Evolutionary conservation across 2,888 invertebrate genomes (phyloP), one percentile per base, ranked within the genome.

Genomic region (Pachymerium ferrugineum): DNA sequence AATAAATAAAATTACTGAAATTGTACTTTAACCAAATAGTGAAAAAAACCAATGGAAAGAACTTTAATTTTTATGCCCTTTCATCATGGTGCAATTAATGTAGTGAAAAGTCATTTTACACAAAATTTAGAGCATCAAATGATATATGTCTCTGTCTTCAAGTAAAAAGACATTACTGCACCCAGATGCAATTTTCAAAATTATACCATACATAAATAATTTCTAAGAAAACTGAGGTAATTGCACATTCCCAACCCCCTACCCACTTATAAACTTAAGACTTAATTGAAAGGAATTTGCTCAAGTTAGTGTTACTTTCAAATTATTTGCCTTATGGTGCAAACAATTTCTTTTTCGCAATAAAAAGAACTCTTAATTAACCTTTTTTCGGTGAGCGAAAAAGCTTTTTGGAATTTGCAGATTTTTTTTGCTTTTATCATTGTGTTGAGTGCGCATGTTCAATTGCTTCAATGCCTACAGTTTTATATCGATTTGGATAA

Each of bases 391-490:
- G 12, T 4, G 8, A 6, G 28, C 2, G 28, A 54, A 54, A 54
- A 54, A 25, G 28, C 10, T 4, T 54, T 25, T 54, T 54, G 10
- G 28, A 22, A 54, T 54, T 54, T 54, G 4, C 3, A 19, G 47
- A 54, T 54, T 28, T 4, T 28, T 54, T 54, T 54, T 25, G 22
- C 28, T 14, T 22, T 28, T 25, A n/a, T 54, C 54, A 25, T 54
- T 6, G 28, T 25, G 22, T 54, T 28, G 25, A 54, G 28, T 54
- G 54, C 54, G 54, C 54, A 54, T 54, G 38, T 54, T 54, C 54
- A 54, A 54, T 54, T 54, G 54, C 54, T 28, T 54, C 54, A 54
- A 54, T 54, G 54, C 22, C 54, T 54, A n/a, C 38, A n/a, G 38
- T n/a, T 38, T 19, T 54, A 25, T 25, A 54, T 54, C 54, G 54